Evolutionary conservation across 2,797 vertebrate species (phyloP), one percentile per base, ranked within the genome.

Genomic region (Leptodactylus fallax): DNA sequence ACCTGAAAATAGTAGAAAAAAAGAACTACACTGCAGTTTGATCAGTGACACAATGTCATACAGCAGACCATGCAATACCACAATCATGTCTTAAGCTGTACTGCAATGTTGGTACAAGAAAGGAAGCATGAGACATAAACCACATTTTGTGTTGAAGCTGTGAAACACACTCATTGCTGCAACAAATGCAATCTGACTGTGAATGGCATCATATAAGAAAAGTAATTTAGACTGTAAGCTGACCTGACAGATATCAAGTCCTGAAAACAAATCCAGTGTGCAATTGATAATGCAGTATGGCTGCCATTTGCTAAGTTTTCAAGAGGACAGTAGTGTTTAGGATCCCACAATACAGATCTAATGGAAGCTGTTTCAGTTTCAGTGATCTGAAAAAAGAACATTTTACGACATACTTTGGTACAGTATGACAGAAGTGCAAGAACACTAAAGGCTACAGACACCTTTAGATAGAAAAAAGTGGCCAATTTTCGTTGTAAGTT

Each of bases 1-100:
- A 85, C 83, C 78, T 85, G 79, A 67, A 85, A 47, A 84, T 58
- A 79, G n/a, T 79, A 53, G 36, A 17, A 27, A 74, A 19, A 81
- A 60, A 87, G n/a, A 17, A 58, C 23, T 25, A 55, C 10, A 77
- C 45, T 36, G 14, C 67, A 36, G 25, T 1, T 60, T 6, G 19
- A 10, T 53, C 7, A 47, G 58, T 49, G 21, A 84, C 27, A 23
- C 27, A 47, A 6, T 23, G 21, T 49, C n/a, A 53, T 8, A 77
- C 12, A 49, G 56, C 17, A 17, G 5, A 61, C 17, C 79, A 80
- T 12, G 7, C 53, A 45, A 63, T 47, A 47, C 56, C 58, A 80
- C 79, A 80, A 80, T 65, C 45, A 60, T 23, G 16, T 56, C 78
- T 60, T 17, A 19, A n/a, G 45, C n/a, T 81, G 36, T 65, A 19